Conservation (phyloP, 2,888 invertebrate genomes). For the Cyclophora punctaria region DNA sequence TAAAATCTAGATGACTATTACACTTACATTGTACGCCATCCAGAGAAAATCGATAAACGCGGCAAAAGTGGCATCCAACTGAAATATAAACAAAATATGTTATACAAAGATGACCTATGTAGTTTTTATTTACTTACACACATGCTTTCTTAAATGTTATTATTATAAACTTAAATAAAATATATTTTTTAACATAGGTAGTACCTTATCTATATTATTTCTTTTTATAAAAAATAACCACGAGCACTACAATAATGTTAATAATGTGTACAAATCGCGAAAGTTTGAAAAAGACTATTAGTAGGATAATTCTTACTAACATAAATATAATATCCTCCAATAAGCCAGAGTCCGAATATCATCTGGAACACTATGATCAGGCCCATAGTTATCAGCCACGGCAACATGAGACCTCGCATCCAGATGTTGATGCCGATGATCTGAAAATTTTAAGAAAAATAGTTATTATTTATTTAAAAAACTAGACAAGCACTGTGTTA, state of each 20-base stretch:
- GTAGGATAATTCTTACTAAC: slow-evolving; percentile 71
- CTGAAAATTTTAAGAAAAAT: slow-evolving; percentile 35
- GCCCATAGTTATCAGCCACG: slow-evolving; percentile 84
- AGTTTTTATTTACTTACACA: too few species aligned
- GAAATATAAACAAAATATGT: slow-evolving; percentile 29
- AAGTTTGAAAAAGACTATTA: not conserved
- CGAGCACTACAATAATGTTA: not conserved
- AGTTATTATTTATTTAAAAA: too few species aligned
- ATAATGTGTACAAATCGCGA: too few species aligned
- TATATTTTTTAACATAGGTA: too few species aligned
- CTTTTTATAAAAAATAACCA: too few species aligned
- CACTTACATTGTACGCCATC: slow-evolving; percentile 90
- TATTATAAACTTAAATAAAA: too few species aligned
- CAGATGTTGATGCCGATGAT: slow-evolving; percentile 78
- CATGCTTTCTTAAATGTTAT: too few species aligned
- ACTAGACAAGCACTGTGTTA: not conserved
- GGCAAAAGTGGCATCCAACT: slow-evolving; percentile 87
- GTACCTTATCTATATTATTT: too few species aligned
- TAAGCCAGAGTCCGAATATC: slow-evolving; percentile 87
- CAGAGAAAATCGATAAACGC: slow-evolving; percentile 85
- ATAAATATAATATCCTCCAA: slow-evolving; percentile 93
- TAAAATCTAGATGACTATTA: too few species aligned
- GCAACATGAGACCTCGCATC: slow-evolving; percentile 87
- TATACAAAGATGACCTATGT: too few species aligned
- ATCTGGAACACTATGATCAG: slow-evolving; percentile 84